These are phyloP conservation scores for Shinisaurus crocodilurus DNA, from an alignment of 2,113 vertebrate genomes.

Conservation along the genomic window DNA sequence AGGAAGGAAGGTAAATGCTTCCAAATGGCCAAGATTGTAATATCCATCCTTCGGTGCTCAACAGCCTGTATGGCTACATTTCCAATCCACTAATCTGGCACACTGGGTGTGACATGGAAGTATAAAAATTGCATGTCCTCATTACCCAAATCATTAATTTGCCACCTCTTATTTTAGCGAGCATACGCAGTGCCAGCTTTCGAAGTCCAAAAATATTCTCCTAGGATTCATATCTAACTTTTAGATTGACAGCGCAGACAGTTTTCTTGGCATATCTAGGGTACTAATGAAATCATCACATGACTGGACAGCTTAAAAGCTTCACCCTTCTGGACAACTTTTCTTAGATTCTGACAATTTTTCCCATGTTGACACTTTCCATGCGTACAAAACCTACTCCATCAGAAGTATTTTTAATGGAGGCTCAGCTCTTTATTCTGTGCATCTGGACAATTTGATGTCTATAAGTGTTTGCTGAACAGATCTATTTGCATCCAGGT, in stretches of 20 bases:
- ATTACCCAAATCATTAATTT: not conserved
- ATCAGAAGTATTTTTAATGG: conserved; percentile 46
- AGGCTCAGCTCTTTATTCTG: conserved; percentile 4
- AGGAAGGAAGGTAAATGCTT: not conserved
- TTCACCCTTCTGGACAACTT: conserved; percentile 13
- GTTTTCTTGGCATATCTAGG: not conserved
- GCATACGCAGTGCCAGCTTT: not conserved
- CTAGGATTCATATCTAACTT: not conserved
- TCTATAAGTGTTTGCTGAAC: conserved; percentile 45
- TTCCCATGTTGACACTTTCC: conserved; percentile 3
- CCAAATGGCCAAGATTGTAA: not conserved
- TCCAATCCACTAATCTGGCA: not conserved
- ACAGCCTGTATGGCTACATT: not conserved
- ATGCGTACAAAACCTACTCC: conserved; percentile 21
- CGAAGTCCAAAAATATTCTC: not conserved
- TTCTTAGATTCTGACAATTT: conserved; percentile 29
- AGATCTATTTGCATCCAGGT: conserved; percentile 46
- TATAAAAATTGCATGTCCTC: not conserved
- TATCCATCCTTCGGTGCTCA: not conserved
- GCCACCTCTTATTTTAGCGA: not conserved
- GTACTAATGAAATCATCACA: conserved; percentile 18
- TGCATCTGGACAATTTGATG: conserved; percentile 36
- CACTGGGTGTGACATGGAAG: not conserved
- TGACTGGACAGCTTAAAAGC: conserved; percentile 37
- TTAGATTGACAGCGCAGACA: conserved; percentile 12